These are phyloP conservation scores for Drosophila mojavensis DNA, from an alignment of 1,140 invertebrate genomes.

Conservation along the genomic window DNA sequence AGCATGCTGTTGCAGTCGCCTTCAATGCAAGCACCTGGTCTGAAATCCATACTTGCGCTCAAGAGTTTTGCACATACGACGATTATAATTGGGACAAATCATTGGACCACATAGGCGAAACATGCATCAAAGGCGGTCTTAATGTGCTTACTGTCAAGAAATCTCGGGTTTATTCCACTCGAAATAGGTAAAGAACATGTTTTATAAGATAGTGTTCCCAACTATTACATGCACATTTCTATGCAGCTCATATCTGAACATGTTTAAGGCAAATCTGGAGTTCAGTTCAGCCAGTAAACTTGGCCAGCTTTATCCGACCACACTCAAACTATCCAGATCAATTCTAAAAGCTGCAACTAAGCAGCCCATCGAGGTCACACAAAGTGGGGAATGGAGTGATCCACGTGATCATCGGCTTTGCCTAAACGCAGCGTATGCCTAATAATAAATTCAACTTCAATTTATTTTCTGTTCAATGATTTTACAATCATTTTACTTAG, in stretches of 20 bases:
- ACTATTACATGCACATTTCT: not conserved
- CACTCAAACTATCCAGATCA: slow-evolving; percentile 85
- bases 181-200: slow-evolving; percentile 92
- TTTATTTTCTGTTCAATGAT: no score
- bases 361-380: slow-evolving; percentile 89
- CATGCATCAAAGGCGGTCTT: slow-evolving; percentile 92
- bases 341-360: slow-evolving; percentile 46
- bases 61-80: slow-evolving; percentile 97
- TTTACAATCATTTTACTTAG: no score
- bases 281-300: not conserved
- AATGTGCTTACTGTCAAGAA: slow-evolving; percentile 94
- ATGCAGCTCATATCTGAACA: not conserved
- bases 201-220: not conserved
- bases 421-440: slow-evolving; percentile 40
- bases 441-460: no score
- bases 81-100: slow-evolving; percentile 99
- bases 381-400: slow-evolving; percentile 99
- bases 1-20: slow-evolving; percentile 82
- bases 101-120: slow-evolving; percentile 94
- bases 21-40: slow-evolving; percentile 95
- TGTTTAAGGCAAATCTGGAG: not conserved
- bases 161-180: slow-evolving; percentile 98
- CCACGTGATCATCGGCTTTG: slow-evolving; percentile 79
- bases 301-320: slow-evolving; percentile 91
- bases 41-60: slow-evolving; percentile 91